A percentile compares a stretch with the other conserved stretches of the same genome.
Evolutionary conservation across 1,140 invertebrate genomes (phyloP).

Genomic region (Idris sp.): DNA sequence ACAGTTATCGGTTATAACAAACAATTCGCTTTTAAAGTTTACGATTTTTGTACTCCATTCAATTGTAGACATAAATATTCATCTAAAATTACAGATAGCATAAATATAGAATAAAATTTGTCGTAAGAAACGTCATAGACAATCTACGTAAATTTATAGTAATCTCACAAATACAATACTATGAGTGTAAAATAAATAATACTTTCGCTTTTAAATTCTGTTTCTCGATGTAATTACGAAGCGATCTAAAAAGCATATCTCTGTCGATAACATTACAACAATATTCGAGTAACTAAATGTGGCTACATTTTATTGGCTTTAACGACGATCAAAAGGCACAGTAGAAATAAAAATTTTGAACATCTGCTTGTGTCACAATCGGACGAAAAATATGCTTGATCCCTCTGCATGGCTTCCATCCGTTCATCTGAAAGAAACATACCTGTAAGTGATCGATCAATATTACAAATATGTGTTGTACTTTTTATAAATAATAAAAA

Average conservation of each 20-base stretch:
- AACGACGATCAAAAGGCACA: slow-evolving; percentile 9
- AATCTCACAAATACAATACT: not conserved
- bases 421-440: slow-evolving; percentile 42
- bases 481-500: no score
- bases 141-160: not conserved
- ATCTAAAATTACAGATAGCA: no score
- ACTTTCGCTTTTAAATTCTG: slow-evolving; percentile 6
- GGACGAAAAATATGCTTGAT: slow-evolving; percentile 42
- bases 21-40: no score
- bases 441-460: no score
- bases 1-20: no score
- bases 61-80: no score
- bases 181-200: slow-evolving; percentile 10
- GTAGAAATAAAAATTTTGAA: slow-evolving; percentile 13
- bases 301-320: slow-evolving; percentile 23
- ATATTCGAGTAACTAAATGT: slow-evolving; percentile 29
- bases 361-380: slow-evolving; percentile 2
- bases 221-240: slow-evolving; percentile 1
- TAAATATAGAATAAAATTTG: no score
- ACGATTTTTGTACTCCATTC: no score
- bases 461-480: no score
- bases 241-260: slow-evolving; percentile 27
- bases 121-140: no score
- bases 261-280: slow-evolving; percentile 9
- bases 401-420: slow-evolving; percentile 44